Evolutionary conservation across 1,140 invertebrate species (phyloP), one percentile per base, ranked within the genome.

Genomic region (Chironomus tepperi): DNA sequence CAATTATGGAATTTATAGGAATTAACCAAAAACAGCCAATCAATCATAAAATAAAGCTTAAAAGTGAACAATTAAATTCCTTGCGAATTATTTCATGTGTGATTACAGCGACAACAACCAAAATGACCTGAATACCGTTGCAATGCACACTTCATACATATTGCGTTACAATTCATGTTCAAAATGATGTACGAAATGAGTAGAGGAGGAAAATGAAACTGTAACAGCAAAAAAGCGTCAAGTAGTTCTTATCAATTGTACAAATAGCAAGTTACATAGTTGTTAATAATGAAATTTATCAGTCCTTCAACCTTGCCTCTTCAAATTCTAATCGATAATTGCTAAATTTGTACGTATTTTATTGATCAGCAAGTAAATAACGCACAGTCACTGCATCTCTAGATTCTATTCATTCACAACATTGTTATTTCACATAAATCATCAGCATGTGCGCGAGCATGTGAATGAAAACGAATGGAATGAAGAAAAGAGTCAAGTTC

Each of bases 401-500:
- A 34, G 24, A 5, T 5, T 34, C 5, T 5, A 34, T 34, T 34
- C 24, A 34, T n/a, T n/a, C n/a, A n/a, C n/a, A n/a, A n/a, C n/a
- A n/a, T n/a, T n/a, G n/a, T n/a, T n/a, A n/a, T n/a, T n/a, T n/a
- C 24, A 34, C 24, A 34, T 34, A 34, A 34, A 2, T 34, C 24
- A 47, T 15, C 3, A 57, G 47, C 47, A 57, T 57, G 47, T 57
- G 47, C 0, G 12, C n/a, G 12, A 57, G 15, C 47, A 57, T 57
- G 47, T 57, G 47, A 12, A 34, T 34, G 24, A 34, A 34, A 34
- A 34, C 15, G 12, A 10, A 8, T 47, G 47, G 5, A 15, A 15
- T n/a, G n/a, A 57, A 57, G 15, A n/a, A 57, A n/a, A 57, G 47
- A n/a, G 47, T 57, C 47, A 57, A 57, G 47, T 57, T 57, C 47